These are phyloP conservation scores for Chlorospingus flavigularis DNA, from an alignment of 2,797 vertebrate genomes.

Conservation along the genomic window DNA sequence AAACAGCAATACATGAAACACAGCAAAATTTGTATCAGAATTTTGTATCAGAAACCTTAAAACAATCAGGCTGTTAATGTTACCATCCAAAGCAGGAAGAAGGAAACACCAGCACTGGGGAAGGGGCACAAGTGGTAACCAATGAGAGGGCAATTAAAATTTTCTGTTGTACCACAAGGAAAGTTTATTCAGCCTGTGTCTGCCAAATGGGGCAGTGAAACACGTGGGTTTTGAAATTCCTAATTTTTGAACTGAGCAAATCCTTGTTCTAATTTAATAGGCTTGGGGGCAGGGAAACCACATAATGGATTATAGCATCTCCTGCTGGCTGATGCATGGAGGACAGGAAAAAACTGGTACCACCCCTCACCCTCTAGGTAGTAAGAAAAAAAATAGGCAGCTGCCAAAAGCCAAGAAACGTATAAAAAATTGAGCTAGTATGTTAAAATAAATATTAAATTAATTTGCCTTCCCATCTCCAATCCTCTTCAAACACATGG, in stretches of 20 bases:
- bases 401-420: not conserved
- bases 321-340: constrained; percentile 51
- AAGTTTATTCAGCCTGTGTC: constrained; percentile 42
- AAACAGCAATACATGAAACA: not conserved
- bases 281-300: constrained; percentile 38
- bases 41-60: not conserved
- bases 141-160: not conserved
- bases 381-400: not conserved
- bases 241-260: constrained; percentile 33
- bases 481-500: not conserved
- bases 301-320: constrained; percentile 61
- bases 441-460: not conserved
- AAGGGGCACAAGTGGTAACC: not conserved
- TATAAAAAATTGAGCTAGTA: not conserved
- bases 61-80: not conserved
- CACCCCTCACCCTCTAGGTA: not conserved
- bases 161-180: not conserved
- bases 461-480: not conserved
- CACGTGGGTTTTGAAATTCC: constrained; percentile 9
- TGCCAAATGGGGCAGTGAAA: constrained; percentile 59
- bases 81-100: not conserved
- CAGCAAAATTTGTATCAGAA: not conserved
- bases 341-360: not conserved
- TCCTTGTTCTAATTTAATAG: constrained; percentile 30
- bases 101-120: not conserved